Percentiles rank a stretch among this genome's conserved stretches.
Conservation (phyloP, 2,888 invertebrate species). For the Pyrgus malvae region DNA sequence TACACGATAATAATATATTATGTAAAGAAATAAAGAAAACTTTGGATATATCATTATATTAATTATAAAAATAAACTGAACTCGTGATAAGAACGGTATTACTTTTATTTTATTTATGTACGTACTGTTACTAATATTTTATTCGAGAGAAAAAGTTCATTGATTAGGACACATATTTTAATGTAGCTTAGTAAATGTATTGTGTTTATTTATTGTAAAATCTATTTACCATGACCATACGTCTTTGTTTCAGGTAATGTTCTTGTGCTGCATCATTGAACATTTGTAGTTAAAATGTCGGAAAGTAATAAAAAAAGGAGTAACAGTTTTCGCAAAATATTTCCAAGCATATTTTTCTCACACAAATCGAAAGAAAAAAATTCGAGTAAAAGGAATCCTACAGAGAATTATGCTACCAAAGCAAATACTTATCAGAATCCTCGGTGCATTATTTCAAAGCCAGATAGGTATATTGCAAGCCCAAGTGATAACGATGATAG, state of each 20-base stretch:
- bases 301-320: slow-evolving; percentile 61
- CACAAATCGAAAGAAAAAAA: slow-evolving; percentile 61
- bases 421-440: slow-evolving; percentile 65
- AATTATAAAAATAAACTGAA: no score
- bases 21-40: no score
- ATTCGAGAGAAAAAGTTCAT: no score
- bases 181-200: neutral
- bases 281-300: slow-evolving; percentile 46
- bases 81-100: no score
- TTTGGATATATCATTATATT: no score
- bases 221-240: neutral
- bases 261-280: neutral
- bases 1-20: no score
- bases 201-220: neutral
- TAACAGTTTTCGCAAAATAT: slow-evolving; percentile 66
- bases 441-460: slow-evolving; percentile 45
- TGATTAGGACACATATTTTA: neutral
- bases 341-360: slow-evolving; percentile 63
- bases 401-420: slow-evolving; percentile 37
- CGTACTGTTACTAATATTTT: no score
- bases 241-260: slow-evolving; percentile 39
- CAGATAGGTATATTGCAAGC: slow-evolving; percentile 42
- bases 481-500: slow-evolving; percentile 48
- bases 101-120: no score
- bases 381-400: slow-evolving; percentile 45